Conservation (phyloP, 2,113 vertebrate species). For the Corythornis vintsioides region DNA sequence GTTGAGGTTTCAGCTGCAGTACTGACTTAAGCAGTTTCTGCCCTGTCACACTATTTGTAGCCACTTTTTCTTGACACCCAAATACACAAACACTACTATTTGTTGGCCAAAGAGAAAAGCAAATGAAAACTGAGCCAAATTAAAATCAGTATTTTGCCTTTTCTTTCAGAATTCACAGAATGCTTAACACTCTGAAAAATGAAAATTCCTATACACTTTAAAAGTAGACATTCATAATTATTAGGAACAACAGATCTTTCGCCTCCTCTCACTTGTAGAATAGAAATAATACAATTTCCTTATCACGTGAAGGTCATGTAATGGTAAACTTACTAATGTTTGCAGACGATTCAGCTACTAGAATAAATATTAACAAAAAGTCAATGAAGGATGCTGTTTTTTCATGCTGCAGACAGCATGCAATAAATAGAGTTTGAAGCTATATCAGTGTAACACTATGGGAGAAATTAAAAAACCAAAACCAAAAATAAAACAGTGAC, state of each 20-base stretch:
- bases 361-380: background rate
- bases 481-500: background rate
- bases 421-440: background rate
- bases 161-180: background rate
- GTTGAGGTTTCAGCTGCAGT: background rate
- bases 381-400: background rate
- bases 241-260: background rate
- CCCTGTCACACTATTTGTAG: background rate
- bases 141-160: background rate
- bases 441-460: background rate
- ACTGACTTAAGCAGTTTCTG: background rate
- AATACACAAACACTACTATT: background rate
- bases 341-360: background rate
- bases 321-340: background rate
- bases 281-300: background rate
- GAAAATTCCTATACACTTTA: background rate
- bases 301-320: background rate
- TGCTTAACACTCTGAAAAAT: background rate
- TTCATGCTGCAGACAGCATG: background rate
- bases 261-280: background rate
- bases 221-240: background rate
- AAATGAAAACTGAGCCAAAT: background rate
- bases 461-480: background rate
- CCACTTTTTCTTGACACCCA: background rate
- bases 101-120: background rate